phyloP scores from a whole-genome alignment of 2,888 invertebrate species.

The Blera fallax region DNA sequence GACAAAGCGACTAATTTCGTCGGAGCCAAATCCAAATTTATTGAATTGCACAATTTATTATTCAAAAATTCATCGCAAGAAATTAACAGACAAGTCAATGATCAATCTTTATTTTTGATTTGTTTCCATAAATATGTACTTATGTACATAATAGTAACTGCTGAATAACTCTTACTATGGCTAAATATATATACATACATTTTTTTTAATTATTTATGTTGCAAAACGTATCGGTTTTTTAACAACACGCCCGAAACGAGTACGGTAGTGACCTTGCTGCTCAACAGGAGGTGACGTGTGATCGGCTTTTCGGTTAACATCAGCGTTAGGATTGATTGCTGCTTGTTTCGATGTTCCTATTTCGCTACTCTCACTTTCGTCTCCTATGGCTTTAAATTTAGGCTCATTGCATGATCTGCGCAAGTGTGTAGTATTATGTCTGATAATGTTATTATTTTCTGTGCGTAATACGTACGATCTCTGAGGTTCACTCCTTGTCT shows the following conservation, averaged over 20 bases:
- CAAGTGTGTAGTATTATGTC: background rate
- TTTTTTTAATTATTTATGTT: background rate
- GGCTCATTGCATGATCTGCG: background rate
- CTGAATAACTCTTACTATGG: too few relatives aligned
- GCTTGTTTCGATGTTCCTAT: background rate
- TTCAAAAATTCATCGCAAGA: background rate
- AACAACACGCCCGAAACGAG: background rate
- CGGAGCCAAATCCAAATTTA: slow-evolving; percentile 2
- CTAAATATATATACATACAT: too few relatives aligned
- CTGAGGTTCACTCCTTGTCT: background rate
- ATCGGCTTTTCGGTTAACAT: background rate
- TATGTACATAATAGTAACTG: too few relatives aligned
- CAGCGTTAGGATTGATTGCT: background rate
- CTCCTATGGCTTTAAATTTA: background rate
- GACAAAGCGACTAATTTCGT: slow-evolving; percentile 12
- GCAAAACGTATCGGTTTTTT: background rate
- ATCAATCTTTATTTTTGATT: too few relatives aligned
- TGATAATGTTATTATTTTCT: background rate
- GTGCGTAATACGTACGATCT: background rate
- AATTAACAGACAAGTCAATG: too few relatives aligned
- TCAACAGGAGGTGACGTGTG: background rate
- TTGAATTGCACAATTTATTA: slow-evolving; percentile 1
- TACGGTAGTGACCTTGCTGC: background rate
- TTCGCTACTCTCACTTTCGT: background rate
- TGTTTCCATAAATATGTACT: too few relatives aligned